Percentiles rank a stretch among this genome's conserved stretches.
phyloP scores from a whole-genome alignment of 2,113 vertebrate genomes.

The Microtus montanus region DNA sequence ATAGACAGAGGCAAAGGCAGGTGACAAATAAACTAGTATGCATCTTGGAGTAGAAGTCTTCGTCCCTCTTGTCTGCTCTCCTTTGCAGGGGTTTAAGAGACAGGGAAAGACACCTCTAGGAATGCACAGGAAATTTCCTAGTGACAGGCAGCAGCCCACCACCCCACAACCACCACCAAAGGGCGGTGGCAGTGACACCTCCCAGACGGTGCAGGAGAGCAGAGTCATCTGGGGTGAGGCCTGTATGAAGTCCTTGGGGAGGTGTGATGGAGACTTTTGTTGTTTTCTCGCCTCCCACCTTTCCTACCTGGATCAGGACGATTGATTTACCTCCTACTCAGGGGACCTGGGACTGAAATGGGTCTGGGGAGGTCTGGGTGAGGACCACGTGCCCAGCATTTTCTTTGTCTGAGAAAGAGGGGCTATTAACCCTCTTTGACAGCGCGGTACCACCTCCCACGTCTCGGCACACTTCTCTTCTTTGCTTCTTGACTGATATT shows the following conservation, averaged over 20 bases:
- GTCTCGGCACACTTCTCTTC: neutral
- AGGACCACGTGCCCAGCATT: conserved; percentile 40
- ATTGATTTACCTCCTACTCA: neutral
- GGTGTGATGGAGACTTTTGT: neutral
- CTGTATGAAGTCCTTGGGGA: conserved; percentile 57
- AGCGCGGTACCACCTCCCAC: conserved; percentile 66
- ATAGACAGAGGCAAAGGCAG: conserved; percentile 10
- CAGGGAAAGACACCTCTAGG: neutral
- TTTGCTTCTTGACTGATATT: neutral
- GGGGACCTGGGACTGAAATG: neutral
- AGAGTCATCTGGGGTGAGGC: conserved; percentile 73
- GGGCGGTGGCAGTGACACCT: conserved; percentile 22
- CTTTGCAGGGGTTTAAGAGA: neutral
- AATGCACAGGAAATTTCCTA: conserved; percentile 40
- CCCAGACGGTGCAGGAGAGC: conserved; percentile 33
- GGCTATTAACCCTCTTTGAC: conserved; percentile 26
- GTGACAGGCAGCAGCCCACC: neutral
- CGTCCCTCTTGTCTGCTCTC: neutral
- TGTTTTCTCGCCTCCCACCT: neutral
- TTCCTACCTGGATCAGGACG: neutral
- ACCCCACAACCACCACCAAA: neutral
- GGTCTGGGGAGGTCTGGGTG: neutral
- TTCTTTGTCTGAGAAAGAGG: conserved; percentile 83
- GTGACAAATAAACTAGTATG: neutral
- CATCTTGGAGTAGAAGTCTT: neutral